A percentile compares a stretch with the other conserved stretches of the same genome.
These are phyloP conservation scores for Dicaeum eximium DNA, from an alignment of 2,113 vertebrate genomes.

Conservation along the genomic window DNA sequence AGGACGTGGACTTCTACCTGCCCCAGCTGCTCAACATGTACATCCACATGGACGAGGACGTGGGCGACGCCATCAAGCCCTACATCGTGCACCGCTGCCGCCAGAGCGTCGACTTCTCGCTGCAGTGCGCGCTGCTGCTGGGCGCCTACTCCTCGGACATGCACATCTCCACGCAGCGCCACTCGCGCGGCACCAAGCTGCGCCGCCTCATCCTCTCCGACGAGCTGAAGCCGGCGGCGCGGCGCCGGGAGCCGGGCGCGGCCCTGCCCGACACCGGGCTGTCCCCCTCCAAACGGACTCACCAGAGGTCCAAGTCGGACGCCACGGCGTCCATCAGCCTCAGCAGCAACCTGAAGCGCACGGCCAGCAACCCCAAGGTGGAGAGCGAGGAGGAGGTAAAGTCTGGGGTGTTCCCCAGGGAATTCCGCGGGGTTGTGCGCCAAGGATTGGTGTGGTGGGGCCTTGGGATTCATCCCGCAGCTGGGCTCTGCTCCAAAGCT, in stretches of 20 bases:
- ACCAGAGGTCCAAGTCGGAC: conserved; percentile 96
- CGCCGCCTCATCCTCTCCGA: conserved; percentile 92
- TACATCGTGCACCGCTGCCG: conserved; percentile 97
- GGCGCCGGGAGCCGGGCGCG: conserved; percentile 69
- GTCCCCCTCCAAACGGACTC: conserved; percentile 93
- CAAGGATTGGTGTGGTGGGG: too few species aligned
- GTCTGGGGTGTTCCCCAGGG: rapidly evolving
- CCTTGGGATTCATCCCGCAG: too few species aligned
- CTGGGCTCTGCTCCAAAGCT: too few species aligned
- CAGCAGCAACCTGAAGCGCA: conserved; percentile 93
- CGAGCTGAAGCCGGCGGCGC: conserved; percentile 84
- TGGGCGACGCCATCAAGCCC: conserved; percentile 94
- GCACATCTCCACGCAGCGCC: conserved; percentile 96
- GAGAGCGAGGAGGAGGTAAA: conserved; percentile 92
- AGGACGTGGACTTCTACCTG: conserved; percentile 93
- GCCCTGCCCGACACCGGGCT: conserved; percentile 69
- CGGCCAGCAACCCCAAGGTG: conserved; percentile 95
- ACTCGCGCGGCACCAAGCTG: conserved; percentile 91
- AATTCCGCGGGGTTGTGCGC: too few species aligned
- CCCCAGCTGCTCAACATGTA: conserved; percentile 98
- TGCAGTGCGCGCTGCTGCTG: conserved; percentile 90
- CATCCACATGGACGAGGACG: conserved; percentile 97
- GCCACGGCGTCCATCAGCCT: conserved; percentile 90
- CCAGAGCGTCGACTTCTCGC: conserved; percentile 92
- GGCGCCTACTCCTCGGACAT: conserved; percentile 94